Evolutionary conservation across 2,888 invertebrate genomes (phyloP).

Genomic region (Ophonus ardosiacus): DNA sequence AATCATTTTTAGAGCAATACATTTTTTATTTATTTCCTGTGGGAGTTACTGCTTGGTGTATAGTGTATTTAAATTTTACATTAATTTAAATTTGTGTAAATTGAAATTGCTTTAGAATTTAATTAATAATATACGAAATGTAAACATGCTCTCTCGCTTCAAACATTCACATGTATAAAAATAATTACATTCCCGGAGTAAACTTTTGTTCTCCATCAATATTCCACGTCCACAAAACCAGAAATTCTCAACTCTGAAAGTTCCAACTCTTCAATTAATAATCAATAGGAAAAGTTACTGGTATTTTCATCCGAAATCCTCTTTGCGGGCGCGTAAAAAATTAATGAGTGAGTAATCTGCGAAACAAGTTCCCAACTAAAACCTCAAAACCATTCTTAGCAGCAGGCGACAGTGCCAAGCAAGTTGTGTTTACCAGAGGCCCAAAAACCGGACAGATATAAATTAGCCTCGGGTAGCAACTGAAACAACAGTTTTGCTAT

Average conservation of each 20-base stretch:
- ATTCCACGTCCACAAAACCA: neutral
- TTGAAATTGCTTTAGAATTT: too few species aligned
- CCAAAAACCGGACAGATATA: constrained; percentile 22
- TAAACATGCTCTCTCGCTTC: too few species aligned
- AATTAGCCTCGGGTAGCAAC: constrained; percentile 5
- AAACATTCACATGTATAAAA: neutral
- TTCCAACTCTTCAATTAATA: neutral
- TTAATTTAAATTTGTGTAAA: too few species aligned
- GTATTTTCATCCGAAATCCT: constrained; percentile 11
- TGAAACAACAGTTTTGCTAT: constrained; percentile 2
- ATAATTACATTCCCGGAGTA: neutral
- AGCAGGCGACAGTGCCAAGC: neutral
- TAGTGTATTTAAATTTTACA: too few species aligned
- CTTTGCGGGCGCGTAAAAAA: constrained; percentile 12
- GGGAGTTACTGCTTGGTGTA: too few species aligned
- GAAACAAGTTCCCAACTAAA: constrained; percentile 22
- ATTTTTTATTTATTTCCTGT: too few species aligned
- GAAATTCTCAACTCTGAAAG: neutral
- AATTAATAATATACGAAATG: too few species aligned
- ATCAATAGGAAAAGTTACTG: neutral
- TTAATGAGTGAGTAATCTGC: constrained; percentile 26
- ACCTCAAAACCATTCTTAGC: constrained; percentile 38
- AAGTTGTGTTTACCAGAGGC: constrained; percentile 6
- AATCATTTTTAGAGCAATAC: too few species aligned
- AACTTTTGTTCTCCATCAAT: neutral